Percentiles rank a stretch among this genome's conserved stretches.
Conservation (phyloP, 2,113 vertebrate genomes). For the Alethe castanea region DNA sequence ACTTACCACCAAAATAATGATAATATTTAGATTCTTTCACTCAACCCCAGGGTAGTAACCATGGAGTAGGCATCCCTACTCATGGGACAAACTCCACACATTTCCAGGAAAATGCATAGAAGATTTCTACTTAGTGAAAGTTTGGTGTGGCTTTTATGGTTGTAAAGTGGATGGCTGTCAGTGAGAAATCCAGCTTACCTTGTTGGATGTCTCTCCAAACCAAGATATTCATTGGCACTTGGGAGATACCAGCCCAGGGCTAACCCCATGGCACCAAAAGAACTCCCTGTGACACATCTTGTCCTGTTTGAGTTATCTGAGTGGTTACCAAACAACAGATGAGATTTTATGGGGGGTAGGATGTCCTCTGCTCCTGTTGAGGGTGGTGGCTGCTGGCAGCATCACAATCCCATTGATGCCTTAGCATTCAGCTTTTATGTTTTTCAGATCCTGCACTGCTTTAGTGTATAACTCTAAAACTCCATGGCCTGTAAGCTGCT, state of each 20-base stretch:
- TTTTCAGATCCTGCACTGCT: neutral
- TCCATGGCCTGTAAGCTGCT: neutral
- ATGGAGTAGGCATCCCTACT: neutral
- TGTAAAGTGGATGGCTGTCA: neutral
- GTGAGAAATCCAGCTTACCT: neutral
- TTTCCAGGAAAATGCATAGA: rapidly evolving
- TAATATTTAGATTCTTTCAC: neutral
- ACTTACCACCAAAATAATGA: neutral
- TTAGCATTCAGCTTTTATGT: neutral
- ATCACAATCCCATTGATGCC: neutral
- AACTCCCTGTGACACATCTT: neutral
- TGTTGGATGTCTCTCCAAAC: neutral
- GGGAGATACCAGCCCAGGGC: neutral
- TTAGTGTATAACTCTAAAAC: too few relatives aligned
- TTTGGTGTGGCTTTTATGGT: neutral
- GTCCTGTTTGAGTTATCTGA: neutral
- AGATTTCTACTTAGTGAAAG: neutral
- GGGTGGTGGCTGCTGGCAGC: neutral
- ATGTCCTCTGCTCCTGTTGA: neutral
- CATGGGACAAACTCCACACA: too few relatives aligned
- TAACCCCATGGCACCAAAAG: neutral
- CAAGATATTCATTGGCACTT: neutral
- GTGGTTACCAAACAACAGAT: too few relatives aligned
- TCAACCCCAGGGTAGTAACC: neutral
- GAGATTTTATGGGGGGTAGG: neutral